phyloP scores from a whole-genome alignment of 2,113 vertebrate genomes.

The Tachysurus vachellii region DNA sequence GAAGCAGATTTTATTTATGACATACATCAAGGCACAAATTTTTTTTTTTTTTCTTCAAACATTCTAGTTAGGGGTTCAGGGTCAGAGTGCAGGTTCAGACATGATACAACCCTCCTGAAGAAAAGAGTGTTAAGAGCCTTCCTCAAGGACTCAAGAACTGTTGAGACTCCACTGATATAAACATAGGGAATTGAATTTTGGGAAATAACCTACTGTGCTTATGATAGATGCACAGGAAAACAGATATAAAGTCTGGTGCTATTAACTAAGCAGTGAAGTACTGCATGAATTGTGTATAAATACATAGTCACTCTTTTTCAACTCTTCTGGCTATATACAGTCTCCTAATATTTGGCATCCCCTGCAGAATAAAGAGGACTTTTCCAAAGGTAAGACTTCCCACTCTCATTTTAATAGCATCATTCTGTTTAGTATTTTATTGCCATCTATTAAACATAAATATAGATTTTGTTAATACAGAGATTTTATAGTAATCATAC shows the following conservation, averaged over 20 bases:
- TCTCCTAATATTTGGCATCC: not conserved
- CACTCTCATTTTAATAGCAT: not conserved
- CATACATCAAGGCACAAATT: no score
- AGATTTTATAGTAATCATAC: not conserved
- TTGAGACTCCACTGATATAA: not conserved
- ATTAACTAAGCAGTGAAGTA: not conserved
- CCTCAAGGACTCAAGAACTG: not conserved
- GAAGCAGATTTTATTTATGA: no score
- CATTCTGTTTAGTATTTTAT: not conserved
- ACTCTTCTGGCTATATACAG: not conserved
- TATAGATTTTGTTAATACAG: not conserved
- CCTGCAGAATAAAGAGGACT: not conserved
- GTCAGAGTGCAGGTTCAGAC: not conserved
- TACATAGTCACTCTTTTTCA: not conserved
- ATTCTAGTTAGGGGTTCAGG: not conserved
- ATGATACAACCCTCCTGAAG: not conserved
- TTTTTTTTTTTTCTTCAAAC: not conserved
- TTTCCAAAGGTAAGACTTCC: not conserved
- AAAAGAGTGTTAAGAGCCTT: not conserved
- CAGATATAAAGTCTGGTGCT: not conserved
- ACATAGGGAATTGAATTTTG: not conserved
- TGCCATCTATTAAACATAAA: conserved; percentile 1
- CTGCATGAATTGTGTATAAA: not conserved
- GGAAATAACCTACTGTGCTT: not conserved
- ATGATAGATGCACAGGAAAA: not conserved